Evolutionary conservation across 2,888 invertebrate species (phyloP).

Genomic region (Euphydryas editha): DNA sequence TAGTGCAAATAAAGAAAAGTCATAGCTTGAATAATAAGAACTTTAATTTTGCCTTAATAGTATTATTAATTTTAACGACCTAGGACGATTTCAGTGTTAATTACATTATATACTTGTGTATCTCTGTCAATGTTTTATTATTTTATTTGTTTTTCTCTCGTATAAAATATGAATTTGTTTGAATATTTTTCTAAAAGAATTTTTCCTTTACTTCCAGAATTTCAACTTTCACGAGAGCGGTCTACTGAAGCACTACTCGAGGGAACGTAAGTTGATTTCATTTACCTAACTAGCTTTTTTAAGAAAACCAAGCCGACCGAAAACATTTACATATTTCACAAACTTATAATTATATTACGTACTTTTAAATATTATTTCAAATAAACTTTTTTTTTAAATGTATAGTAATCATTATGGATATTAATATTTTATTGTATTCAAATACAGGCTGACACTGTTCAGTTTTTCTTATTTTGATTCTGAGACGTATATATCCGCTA

Average conservation of each 20-base stretch:
- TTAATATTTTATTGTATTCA: no score
- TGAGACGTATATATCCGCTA: no score
- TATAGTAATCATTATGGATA: no score
- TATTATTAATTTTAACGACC: background rate
- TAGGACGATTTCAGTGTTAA: background rate
- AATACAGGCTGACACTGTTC: no score
- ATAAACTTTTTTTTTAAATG: no score
- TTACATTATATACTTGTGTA: background rate
- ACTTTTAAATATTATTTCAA: background rate
- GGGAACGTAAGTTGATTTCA: constrained; percentile 51
- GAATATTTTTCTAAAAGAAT: constrained; percentile 29
- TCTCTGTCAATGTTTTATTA: background rate
- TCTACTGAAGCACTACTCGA: constrained; percentile 44
- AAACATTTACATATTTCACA: background rate
- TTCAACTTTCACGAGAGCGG: constrained; percentile 41
- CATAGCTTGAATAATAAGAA: background rate
- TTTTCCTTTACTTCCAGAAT: constrained; percentile 49
- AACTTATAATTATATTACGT: background rate
- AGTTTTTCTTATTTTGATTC: no score
- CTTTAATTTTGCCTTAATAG: background rate
- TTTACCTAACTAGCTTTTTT: constrained; percentile 35
- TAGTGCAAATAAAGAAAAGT: background rate
- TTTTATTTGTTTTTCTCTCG: constrained; percentile 7
- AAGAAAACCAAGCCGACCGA: constrained; percentile 8
- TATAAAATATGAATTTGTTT: background rate